Evolutionary conservation across 2,113 vertebrate species (phyloP).

Genomic region (Psettodes erumei): DNA sequence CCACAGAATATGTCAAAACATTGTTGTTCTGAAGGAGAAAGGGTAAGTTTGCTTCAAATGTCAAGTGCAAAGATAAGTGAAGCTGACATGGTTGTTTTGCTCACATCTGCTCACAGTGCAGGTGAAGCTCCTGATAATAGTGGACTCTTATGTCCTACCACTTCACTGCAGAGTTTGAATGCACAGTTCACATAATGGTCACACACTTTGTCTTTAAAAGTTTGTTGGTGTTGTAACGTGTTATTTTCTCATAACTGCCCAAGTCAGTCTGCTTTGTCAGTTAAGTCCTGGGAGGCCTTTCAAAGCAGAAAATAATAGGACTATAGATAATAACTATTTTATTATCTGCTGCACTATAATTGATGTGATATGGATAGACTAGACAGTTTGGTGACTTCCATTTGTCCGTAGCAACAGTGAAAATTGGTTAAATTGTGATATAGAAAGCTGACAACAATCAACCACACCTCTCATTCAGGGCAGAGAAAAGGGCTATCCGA

Average conservation of each 20-base stretch:
- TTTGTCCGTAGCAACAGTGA: conserved; percentile 3
- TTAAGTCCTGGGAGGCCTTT: conserved; percentile 21
- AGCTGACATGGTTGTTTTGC: conserved; percentile 22
- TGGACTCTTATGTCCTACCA: conserved; percentile 1
- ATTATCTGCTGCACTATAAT: conserved; percentile 15
- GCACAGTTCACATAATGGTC: conserved; percentile 36
- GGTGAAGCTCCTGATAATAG: conserved; percentile 14
- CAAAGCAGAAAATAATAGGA: conserved; percentile 15
- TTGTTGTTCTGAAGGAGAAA: neutral
- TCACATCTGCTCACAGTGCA: conserved; percentile 14
- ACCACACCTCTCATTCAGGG: neutral
- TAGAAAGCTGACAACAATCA: neutral
- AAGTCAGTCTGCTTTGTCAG: conserved; percentile 20
- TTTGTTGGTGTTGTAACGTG: conserved; percentile 32
- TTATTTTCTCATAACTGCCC: conserved; percentile 55
- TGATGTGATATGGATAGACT: conserved; percentile 7
- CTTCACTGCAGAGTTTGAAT: conserved; percentile 27
- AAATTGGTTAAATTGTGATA: neutral
- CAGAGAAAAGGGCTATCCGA: neutral
- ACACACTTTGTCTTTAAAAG: conserved; percentile 44
- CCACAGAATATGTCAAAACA: neutral
- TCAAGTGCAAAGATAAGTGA: conserved; percentile 10
- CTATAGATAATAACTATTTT: conserved; percentile 12
- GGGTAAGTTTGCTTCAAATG: conserved; percentile 5
- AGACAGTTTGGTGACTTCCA: neutral